Conservation (phyloP, 2,113 vertebrate genomes). For the Dryoscopus gambensis region DNA sequence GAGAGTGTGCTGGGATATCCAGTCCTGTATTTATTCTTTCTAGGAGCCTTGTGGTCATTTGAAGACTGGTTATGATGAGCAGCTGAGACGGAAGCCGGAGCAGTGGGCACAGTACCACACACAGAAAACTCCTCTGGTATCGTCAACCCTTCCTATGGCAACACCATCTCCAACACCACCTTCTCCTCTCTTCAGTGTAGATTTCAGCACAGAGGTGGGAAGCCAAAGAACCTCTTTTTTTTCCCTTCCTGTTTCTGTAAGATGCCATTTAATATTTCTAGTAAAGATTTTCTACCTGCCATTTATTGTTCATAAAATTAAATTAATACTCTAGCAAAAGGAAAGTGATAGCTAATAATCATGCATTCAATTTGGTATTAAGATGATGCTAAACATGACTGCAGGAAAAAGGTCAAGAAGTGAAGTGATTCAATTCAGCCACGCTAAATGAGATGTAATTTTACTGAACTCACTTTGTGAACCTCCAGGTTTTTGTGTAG, state of each 20-base stretch:
- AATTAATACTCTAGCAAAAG: not conserved
- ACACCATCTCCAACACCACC: slow-evolving; percentile 84
- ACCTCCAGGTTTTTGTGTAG: not conserved
- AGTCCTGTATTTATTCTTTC: not conserved
- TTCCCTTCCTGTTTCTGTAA: not conserved
- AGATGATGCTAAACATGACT: not conserved
- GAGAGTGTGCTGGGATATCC: not conserved
- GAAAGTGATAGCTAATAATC: not conserved
- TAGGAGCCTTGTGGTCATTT: slow-evolving; percentile 87
- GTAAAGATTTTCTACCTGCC: not conserved
- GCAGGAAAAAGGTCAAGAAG: not conserved
- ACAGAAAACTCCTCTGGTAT: slow-evolving; percentile 75
- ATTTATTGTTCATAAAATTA: not conserved
- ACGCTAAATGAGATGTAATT: not conserved
- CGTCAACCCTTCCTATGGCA: slow-evolving; percentile 74
- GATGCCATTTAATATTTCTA: not conserved
- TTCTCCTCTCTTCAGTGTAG: slow-evolving; percentile 89
- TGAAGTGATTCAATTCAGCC: not conserved
- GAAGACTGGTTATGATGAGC: slow-evolving; percentile 88
- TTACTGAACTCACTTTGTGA: not conserved
- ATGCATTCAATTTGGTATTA: not conserved
- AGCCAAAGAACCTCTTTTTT: not conserved
- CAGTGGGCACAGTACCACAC: slow-evolving; percentile 89
- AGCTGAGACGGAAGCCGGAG: slow-evolving; percentile 87
- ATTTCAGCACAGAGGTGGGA: slow-evolving; percentile 88